Base-by-base conservation (phyloP, 2,888 invertebrate species). In the Drosophila peninsularis region DNA sequence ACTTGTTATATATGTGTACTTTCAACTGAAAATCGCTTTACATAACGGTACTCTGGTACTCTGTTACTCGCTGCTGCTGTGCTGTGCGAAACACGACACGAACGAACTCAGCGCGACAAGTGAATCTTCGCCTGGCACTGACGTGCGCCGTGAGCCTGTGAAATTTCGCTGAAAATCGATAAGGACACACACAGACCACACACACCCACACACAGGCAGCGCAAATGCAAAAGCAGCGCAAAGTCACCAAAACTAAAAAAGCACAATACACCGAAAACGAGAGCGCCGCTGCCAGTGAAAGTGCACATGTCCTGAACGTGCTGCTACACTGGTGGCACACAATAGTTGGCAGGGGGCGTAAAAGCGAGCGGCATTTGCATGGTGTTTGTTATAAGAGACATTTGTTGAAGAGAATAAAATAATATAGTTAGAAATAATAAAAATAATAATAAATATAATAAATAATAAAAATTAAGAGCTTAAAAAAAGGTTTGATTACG, bases 81-180 rank as follows among this genome's bases (percentile, higher is more conserved):
- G 77, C 82, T 77, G 65, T 68, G 65, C 74, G 77, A 79, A 79
- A 82, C 78, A 86, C 82, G 90, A 89, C 88, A 84, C 82, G 86
- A 89, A 89, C 85, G 88, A 89, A 87, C 89, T 85, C 85, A 85
- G 89, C 88, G 85, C 88, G 85, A 86, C 89, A 86, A 86, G 85
- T 86, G 89, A 86, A 85, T 89, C 85, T 82, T 82, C 71, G 83
- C 75, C 53, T 71, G 56, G 71, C 71, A 75, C 78, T 72, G 81
- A 86, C 81, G 86, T 88, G 86, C 88, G 88, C 88, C 75, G 80
- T 72, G 81, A 87, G 83, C 84, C 82, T 77, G 62, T 85, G 66
- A 89, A 87, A 85, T 83, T 90, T 84, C 87, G 85, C 90, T 89
- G 79, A 90, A 90, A 90, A 90, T 90, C 90, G 80, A 90, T 82